Evolutionary conservation across 2,113 vertebrate genomes (phyloP).

Genomic region (Chauna torquata): DNA sequence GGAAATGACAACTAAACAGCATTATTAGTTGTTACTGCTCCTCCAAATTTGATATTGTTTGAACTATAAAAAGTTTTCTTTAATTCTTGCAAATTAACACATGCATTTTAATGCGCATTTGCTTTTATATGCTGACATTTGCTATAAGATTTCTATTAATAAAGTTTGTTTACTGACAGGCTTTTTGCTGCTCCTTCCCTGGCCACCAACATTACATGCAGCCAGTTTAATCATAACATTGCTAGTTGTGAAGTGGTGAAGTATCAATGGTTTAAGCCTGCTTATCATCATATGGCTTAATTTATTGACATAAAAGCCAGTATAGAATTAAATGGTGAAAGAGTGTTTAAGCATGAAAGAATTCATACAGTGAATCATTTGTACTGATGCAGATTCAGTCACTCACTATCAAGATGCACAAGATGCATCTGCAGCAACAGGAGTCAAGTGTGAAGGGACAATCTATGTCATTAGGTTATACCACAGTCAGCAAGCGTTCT

Average conservation of each 20-base stretch:
- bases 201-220: constrained; percentile 42
- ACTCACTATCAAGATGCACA: not conserved
- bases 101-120: constrained; percentile 58
- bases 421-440: not conserved
- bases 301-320: not conserved
- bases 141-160: constrained; percentile 68
- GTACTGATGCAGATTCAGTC: not conserved
- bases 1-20: constrained; percentile 45
- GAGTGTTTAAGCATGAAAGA: not conserved
- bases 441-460: not conserved
- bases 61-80: constrained; percentile 66
- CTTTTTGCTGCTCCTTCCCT: constrained; percentile 19
- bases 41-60: constrained; percentile 62
- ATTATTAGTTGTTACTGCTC: constrained; percentile 50
- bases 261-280: constrained; percentile 30
- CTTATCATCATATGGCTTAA: not conserved
- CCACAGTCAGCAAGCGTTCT: not conserved
- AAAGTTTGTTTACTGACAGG: constrained; percentile 62
- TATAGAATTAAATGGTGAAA: not conserved
- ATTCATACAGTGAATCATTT: not conserved
- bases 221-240: constrained; percentile 57
- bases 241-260: constrained; percentile 9
- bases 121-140: constrained; percentile 43
- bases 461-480: not conserved
- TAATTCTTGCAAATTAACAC: constrained; percentile 68